phyloP scores from a whole-genome alignment of 2,113 vertebrate species.

The Choloepus hoffmanni region DNA sequence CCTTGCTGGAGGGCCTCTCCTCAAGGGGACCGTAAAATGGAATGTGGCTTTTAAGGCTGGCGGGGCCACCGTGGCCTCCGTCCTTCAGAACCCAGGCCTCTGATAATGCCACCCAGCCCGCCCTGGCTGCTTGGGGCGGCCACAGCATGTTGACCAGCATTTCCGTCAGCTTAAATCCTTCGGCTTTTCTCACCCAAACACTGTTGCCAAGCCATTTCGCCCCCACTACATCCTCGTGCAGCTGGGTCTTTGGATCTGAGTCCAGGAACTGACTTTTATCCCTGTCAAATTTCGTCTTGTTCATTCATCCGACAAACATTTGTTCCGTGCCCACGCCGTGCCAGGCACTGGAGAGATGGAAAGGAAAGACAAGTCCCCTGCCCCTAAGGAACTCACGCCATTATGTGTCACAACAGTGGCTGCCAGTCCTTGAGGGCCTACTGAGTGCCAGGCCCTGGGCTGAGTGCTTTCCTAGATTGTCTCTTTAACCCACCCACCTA shows the following conservation, averaged over 20 bases:
- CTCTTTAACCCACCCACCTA: not conserved
- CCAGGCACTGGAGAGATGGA: conserved; percentile 52
- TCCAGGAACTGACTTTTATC: conserved; percentile 81
- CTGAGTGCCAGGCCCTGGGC: not conserved
- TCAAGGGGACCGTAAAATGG: rapidly evolving
- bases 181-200: not conserved
- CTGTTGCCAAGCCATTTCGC: conserved; percentile 18
- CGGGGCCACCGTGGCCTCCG: not conserved
- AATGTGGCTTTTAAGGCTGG: no score
- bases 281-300: conserved; percentile 72
- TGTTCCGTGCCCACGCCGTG: conserved; percentile 69
- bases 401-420: not conserved
- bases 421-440: not conserved
- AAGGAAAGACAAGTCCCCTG: not conserved
- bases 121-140: not conserved
- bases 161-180: not conserved
- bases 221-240: not conserved
- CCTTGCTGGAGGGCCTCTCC: not conserved
- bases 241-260: conserved; percentile 71
- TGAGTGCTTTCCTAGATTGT: rapidly evolving
- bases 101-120: not conserved
- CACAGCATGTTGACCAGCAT: not conserved
- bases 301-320: conserved; percentile 77
- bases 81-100: not conserved
- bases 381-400: not conserved